A percentile compares a stretch with the other conserved stretches of the same genome.
Evolutionary conservation across 2,888 invertebrate species (phyloP).

Genomic region (Oeneis ivallda): DNA sequence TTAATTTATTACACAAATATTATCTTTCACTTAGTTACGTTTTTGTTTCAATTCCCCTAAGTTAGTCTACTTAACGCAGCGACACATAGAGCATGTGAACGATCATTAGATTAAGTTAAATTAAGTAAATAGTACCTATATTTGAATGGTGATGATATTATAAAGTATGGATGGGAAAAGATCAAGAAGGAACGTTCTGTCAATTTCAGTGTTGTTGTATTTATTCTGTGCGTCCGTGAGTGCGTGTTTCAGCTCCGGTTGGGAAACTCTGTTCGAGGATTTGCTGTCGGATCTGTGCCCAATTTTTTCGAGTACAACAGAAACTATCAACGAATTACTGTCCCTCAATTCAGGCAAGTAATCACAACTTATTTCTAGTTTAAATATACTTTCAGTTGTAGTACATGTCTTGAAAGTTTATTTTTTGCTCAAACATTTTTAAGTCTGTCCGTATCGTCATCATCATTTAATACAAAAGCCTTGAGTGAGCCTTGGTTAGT

Average conservation of each 20-base stretch:
- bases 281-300: slow-evolving; percentile 60
- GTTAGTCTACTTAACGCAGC: background rate
- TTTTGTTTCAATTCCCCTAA: slow-evolving; percentile 1
- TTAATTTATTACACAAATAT: slow-evolving; percentile 21
- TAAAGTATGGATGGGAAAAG: slow-evolving; percentile 39
- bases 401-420: too few species aligned
- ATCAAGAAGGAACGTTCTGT: slow-evolving; percentile 45
- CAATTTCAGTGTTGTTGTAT: slow-evolving; percentile 46
- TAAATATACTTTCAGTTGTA: too few species aligned
- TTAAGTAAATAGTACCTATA: background rate
- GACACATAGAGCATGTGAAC: slow-evolving; percentile 14
- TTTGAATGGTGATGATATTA: background rate
- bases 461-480: too few species aligned
- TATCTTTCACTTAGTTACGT: slow-evolving; percentile 16
- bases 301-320: slow-evolving; percentile 54
- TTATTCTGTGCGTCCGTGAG: slow-evolving; percentile 48
- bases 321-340: slow-evolving; percentile 53
- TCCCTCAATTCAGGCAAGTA: slow-evolving; percentile 59
- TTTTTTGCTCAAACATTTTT: too few species aligned
- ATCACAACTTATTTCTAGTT: background rate
- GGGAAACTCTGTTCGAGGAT: slow-evolving; percentile 64
- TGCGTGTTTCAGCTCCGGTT: slow-evolving; percentile 59
- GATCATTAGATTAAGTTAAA: background rate
- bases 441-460: too few species aligned
- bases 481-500: too few species aligned